Conservation (phyloP, 2,888 invertebrate genomes). For the Yponomeuta cagnagella region DNA sequence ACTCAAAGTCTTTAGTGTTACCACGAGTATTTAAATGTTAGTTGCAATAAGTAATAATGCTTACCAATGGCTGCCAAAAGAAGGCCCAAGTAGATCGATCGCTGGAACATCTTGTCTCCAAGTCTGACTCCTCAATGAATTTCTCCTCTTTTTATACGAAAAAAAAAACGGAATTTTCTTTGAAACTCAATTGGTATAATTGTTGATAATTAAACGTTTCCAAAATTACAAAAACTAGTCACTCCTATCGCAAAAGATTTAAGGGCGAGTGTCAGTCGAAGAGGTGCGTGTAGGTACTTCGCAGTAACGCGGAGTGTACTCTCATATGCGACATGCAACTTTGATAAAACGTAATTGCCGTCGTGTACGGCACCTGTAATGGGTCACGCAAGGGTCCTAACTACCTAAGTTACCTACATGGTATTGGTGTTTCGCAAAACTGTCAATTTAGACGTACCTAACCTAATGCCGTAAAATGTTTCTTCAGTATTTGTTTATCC, state of each 20-base stretch:
- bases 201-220: not conserved
- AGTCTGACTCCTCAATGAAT: not conserved
- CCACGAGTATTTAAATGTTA: no score
- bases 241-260: not conserved
- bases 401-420: not conserved
- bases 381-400: not conserved
- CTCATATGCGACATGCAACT: not conserved
- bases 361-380: not conserved
- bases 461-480: no score
- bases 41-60: not conserved
- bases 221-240: not conserved
- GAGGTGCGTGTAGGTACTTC: not conserved
- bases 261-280: not conserved
- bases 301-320: not conserved
- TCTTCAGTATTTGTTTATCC: no score
- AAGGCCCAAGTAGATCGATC: not conserved
- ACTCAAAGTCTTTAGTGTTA: no score
- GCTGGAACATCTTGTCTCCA: not conserved
- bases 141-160: not conserved
- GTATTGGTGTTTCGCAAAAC: not conserved
- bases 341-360: not conserved
- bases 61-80: slow-evolving; percentile 1
- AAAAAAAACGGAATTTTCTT: not conserved
- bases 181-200: not conserved
- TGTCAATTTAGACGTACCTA: not conserved